Conservation (phyloP, 1,140 invertebrate genomes). For the Rhysida immarginata region DNA sequence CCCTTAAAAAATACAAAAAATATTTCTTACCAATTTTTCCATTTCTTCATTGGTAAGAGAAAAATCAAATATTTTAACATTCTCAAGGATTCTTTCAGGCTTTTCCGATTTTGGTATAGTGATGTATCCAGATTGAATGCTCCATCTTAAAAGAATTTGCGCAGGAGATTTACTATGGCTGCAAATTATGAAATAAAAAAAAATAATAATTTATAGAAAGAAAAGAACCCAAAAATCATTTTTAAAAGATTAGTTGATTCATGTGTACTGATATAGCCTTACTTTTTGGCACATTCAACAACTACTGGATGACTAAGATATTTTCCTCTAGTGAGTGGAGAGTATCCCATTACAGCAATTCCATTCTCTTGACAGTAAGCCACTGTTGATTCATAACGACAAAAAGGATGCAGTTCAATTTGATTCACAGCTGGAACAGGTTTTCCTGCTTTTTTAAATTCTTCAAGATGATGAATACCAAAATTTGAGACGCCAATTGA, state of each 20-base stretch:
- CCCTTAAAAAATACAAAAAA: neutral
- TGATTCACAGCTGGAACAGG: slow-evolving; percentile 24
- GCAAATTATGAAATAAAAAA: neutral
- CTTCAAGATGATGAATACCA: slow-evolving; percentile 21
- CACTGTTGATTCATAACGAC: slow-evolving; percentile 18
- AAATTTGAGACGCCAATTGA: slow-evolving; percentile 27
- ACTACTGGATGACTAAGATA: slow-evolving; percentile 15
- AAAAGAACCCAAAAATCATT: neutral
- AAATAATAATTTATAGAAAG: neutral
- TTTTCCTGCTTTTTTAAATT: slow-evolving; percentile 17
- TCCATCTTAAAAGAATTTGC: slow-evolving; percentile 1
- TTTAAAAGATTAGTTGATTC: neutral
- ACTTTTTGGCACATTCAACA: neutral
- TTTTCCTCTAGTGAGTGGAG: slow-evolving; percentile 20
- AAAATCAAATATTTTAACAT: slow-evolving; percentile 3
- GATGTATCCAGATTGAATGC: neutral
- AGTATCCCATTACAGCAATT: slow-evolving; percentile 24
- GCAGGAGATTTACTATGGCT: neutral
- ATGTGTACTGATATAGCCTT: neutral
- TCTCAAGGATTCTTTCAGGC: neutral
- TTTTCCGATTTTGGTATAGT: neutral
- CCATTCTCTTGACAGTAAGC: slow-evolving; percentile 20
- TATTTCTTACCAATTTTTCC: neutral
- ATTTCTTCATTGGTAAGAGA: neutral
- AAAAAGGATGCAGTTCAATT: slow-evolving; percentile 25